A percentile compares a stretch with the other conserved stretches of the same genome.
phyloP scores from a whole-genome alignment of 2,888 invertebrate genomes.

The Hemicrepidius hirtus region DNA sequence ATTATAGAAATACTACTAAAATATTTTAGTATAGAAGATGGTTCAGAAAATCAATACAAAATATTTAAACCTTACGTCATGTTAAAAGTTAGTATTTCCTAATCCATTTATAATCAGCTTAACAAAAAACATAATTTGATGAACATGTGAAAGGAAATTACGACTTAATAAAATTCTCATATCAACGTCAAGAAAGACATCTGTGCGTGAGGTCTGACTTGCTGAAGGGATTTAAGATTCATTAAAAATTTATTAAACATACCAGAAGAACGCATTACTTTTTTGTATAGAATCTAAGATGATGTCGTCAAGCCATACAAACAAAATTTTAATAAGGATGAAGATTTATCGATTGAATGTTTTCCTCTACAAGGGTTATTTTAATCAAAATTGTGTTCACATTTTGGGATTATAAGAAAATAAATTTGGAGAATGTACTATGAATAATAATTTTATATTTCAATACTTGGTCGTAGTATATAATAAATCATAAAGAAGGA shows the following conservation, averaged over 20 bases:
- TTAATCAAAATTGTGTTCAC: neutral
- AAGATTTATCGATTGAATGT: conserved; percentile 9
- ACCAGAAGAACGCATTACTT: conserved; percentile 21
- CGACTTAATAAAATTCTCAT: conserved; percentile 31
- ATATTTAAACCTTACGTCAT: neutral
- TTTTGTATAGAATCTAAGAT: conserved; percentile 16
- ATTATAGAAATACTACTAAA: no score
- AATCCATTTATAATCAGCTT: neutral
- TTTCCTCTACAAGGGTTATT: neutral
- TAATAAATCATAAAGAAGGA: no score
- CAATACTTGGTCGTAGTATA: no score
- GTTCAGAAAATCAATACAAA: neutral
- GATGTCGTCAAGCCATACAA: neutral
- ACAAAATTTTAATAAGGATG: conserved; percentile 7
- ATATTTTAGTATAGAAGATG: no score
- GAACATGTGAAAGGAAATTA: conserved; percentile 24
- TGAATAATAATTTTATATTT: no score
- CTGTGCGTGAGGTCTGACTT: conserved; percentile 31
- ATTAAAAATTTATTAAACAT: conserved; percentile 41
- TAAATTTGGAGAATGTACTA: no score
- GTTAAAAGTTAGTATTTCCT: neutral
- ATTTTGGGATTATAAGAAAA: no score
- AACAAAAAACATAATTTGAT: conserved; percentile 14
- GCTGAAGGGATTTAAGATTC: conserved; percentile 37
- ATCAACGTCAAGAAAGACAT: conserved; percentile 26